These are phyloP conservation scores for Thecocarcelia acutangulata DNA, from an alignment of 2,888 invertebrate genomes.

Conservation along the genomic window DNA sequence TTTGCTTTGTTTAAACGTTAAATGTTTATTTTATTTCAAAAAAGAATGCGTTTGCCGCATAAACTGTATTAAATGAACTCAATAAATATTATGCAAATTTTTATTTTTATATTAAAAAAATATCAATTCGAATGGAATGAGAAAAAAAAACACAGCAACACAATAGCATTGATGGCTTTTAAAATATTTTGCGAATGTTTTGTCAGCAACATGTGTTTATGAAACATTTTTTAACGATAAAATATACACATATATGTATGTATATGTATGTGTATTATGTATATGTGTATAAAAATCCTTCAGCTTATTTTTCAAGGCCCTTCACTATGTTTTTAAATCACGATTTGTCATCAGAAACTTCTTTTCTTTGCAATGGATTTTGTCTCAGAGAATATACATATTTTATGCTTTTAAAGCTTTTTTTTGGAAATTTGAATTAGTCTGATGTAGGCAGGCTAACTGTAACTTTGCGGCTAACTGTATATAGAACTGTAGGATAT, in stretches of 20 bases:
- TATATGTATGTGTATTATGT: no score
- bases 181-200: slow-evolving; percentile 20
- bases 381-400: no score
- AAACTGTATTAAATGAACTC: slow-evolving; percentile 44
- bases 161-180: slow-evolving; percentile 3
- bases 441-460: no score
- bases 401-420: no score
- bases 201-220: slow-evolving; percentile 45
- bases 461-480: no score
- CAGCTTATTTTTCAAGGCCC: no score
- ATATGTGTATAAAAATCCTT: no score
- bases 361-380: no score
- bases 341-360: no score
- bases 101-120: slow-evolving; percentile 40
- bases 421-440: no score
- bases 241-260: background rate
- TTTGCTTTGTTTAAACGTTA: slow-evolving; percentile 16
- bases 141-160: background rate
- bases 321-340: no score
- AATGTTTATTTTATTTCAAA: slow-evolving; percentile 3
- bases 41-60: slow-evolving; percentile 24
- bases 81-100: slow-evolving; percentile 59
- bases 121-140: background rate
- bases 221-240: slow-evolving; percentile 2
- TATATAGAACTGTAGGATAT: no score